Base-by-base conservation (phyloP, 1,140 invertebrate species). In the Phthorimaea operculella region DNA sequence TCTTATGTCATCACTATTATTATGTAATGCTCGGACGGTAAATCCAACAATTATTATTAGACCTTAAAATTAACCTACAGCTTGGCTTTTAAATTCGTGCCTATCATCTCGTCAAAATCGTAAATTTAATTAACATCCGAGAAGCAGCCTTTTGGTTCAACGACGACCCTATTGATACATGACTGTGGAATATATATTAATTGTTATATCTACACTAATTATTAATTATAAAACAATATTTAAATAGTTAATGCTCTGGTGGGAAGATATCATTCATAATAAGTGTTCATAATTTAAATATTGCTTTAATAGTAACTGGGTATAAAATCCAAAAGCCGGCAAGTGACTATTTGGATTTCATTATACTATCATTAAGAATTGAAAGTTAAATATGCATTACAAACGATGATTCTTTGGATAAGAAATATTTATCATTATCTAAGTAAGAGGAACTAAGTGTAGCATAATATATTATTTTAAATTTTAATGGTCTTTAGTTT, bases 141-240 rank as follows among this genome's bases (percentile, higher is more conserved):
- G 77, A 83, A 82, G 79, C 78, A 83, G 76, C 74, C 79, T 83
- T 83, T 83, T 78, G 72, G 72, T 81, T 80, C 69, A 73, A 72
- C 67, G 58, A 79, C 62, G 61, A 76, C 74, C 72, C 69, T 74
- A 72, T 72, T 72, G 59, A 69, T 66, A 70, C 77, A 85, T 85
- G 82, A 85, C 82, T 83, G 82, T 85, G 82, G 82, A 85, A 85
- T 81, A 85, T 75, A 72, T 73, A 66, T 72, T 70, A 72, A 74
- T 61, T 55, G 70, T 70, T 70, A 75, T 62, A 54, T 57, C 67
- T 75, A 76, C 51, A 69, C 72, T 79, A 78, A 74, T 57, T 54
- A 73, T 68, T 72, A 28, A 77, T 74, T 64, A 72, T 70, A 79
- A 79, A 83, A 79, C 76, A 80, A 80, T 79, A 79, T 82, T 82